Evolutionary conservation across 1,140 invertebrate species (phyloP).

Genomic region (Leptinotarsa lineolata): DNA sequence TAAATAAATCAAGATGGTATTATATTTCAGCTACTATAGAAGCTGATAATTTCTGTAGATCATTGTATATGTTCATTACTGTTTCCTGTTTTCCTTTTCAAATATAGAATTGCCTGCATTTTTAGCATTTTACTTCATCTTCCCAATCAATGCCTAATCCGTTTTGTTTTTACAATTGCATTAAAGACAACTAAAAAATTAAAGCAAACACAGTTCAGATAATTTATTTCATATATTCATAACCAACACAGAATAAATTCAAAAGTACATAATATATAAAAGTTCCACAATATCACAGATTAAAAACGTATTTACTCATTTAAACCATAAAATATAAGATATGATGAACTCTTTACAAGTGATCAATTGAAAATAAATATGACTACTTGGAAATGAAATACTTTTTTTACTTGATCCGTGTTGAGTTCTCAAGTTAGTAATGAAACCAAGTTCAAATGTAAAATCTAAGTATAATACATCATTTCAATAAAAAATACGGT

Average conservation of each 20-base stretch:
- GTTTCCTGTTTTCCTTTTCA: constrained; percentile 7
- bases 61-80: constrained; percentile 5
- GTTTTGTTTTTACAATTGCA: too few species aligned
- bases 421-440: too few species aligned
- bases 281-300: constrained; percentile 16
- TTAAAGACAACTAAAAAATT: neutral
- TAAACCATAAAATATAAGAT: neutral
- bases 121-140: neutral
- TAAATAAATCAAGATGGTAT: neutral
- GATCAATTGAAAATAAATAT: too few species aligned
- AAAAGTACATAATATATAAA: constrained; percentile 1
- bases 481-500: too few species aligned
- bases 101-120: constrained; percentile 11
- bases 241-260: constrained; percentile 9
- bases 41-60: neutral
- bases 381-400: too few species aligned
- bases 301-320: constrained; percentile 2
- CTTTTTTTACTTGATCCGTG: too few species aligned
- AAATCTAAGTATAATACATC: too few species aligned
- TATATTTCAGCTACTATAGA: neutral
- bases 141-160: neutral
- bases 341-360: neutral
- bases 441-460: too few species aligned
- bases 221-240: neutral
- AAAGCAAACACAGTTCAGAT: neutral